Evolutionary conservation across 2,888 invertebrate species (phyloP), one percentile per base, ranked within the genome.

Genomic region (Actias luna): DNA sequence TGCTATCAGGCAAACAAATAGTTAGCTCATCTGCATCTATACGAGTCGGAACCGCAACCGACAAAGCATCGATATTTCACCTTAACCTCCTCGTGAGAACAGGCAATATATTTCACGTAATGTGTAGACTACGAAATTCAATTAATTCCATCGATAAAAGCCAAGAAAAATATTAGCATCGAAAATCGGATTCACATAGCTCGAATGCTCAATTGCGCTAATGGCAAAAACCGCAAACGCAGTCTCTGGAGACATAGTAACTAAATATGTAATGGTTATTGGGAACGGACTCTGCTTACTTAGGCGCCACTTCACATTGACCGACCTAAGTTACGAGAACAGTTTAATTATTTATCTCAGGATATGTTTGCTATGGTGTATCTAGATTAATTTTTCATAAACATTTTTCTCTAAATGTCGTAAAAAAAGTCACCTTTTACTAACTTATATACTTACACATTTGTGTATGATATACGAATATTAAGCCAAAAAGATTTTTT

Each of bases 1-100:
- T 82, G 83, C 89, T 84, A 92, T 90, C 89, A 88, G 86, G 85
- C 81, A 91, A 89, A 91, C 89, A 92, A 92, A 92, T 92, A 92
- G 89, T 88, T 85, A 77, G 87, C 91, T 92, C 92, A 92, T 92
- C 92, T 92, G 89, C 92, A 92, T 92, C 92, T 89, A 92, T 89
- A 92, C 89, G 92, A 92, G 88, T 79, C 81, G 83, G 83, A 79
- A 80, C 81, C 79, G 80, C 82, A 82, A 79, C 84, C 81, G 81
- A 85, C 88, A 82, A 83, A 80, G 81, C 84, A 80, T 85, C 85
- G 83, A 87, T 89, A 85, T 85, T 85, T 87, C 77, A 85, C 85
- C 77, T 77, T 80, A 75, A 79, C 78, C 77, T 79, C 76, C 76
- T 76, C 74, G 71, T 69, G 70, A 66, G 75, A 71, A 66, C 61